Conservation (phyloP, 1,140 invertebrate genomes). For the Calephelis nemesis region DNA sequence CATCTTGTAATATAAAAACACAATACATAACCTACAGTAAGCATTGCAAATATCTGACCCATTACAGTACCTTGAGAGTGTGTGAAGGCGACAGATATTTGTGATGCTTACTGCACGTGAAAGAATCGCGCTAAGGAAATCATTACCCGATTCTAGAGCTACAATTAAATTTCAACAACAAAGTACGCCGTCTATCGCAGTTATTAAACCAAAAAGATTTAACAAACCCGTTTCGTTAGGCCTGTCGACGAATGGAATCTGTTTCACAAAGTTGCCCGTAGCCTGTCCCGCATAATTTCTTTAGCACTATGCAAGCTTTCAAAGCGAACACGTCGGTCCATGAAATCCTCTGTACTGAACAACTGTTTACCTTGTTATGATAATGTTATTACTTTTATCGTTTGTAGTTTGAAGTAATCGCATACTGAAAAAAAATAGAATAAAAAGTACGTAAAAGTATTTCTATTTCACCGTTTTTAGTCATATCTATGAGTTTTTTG, state of each 20-base stretch:
- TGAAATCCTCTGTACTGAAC: constrained; percentile 21
- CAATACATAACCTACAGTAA: too few species aligned
- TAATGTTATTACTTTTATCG: constrained; percentile 2
- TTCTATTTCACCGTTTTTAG: neutral
- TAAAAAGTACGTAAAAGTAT: neutral
- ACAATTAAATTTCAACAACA: neutral
- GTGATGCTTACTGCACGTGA: too few species aligned
- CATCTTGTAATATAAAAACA: too few species aligned
- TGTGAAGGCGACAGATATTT: too few species aligned
- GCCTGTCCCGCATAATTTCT: constrained; percentile 19
- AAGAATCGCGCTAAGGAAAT: too few species aligned
- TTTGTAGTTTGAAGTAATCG: neutral
- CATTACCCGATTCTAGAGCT: too few species aligned
- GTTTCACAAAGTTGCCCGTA: constrained; percentile 1
- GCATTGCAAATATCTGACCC: too few species aligned
- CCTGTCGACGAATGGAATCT: constrained; percentile 14
- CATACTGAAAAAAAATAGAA: neutral
- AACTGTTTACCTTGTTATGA: constrained; percentile 22
- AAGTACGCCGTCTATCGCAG: constrained; percentile 1
- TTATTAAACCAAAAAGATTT: constrained; percentile 22
- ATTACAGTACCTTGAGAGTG: too few species aligned
- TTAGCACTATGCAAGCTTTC: constrained; percentile 18
- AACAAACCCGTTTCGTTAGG: constrained; percentile 17
- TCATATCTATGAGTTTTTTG: neutral
- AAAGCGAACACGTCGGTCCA: constrained; percentile 22